These are phyloP conservation scores for Tinea trinotella DNA, from an alignment of 2,888 invertebrate genomes.

Conservation along the genomic window DNA sequence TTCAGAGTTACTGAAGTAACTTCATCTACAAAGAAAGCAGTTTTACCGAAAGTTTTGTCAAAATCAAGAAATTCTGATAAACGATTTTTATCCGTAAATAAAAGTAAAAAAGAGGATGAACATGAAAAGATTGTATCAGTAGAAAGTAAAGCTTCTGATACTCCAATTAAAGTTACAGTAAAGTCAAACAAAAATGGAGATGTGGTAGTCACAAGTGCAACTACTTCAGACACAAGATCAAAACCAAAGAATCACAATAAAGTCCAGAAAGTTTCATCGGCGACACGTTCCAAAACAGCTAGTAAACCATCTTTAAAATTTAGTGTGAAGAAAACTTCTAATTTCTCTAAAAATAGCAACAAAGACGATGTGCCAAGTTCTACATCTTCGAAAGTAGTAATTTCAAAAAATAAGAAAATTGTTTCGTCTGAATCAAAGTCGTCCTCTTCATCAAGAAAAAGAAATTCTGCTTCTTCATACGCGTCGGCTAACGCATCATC, in stretches of 20 bases:
- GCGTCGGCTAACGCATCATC: neutral
- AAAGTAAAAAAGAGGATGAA: neutral
- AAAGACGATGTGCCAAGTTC: neutral
- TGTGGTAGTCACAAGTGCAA: neutral
- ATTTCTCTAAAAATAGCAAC: neutral
- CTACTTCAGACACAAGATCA: neutral
- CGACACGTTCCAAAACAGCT: neutral
- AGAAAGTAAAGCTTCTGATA: neutral
- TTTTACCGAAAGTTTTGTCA: neutral
- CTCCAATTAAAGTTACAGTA: neutral
- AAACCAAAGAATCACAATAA: neutral
- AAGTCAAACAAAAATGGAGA: neutral
- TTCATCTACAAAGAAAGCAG: neutral
- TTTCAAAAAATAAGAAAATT: neutral
- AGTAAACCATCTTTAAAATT: conserved; percentile 2
- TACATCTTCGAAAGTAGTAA: neutral
- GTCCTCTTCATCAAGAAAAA: neutral
- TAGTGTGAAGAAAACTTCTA: neutral
- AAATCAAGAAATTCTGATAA: neutral
- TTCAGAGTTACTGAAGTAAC: conserved; percentile 14
- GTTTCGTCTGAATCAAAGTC: neutral
- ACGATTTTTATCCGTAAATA: neutral
- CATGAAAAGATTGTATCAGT: no score
- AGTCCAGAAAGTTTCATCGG: neutral
- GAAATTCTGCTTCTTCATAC: neutral